Evolutionary conservation across 2,888 invertebrate species (phyloP), one percentile per base, ranked within the genome.

Genomic region (Campopleginae sp.): DNA sequence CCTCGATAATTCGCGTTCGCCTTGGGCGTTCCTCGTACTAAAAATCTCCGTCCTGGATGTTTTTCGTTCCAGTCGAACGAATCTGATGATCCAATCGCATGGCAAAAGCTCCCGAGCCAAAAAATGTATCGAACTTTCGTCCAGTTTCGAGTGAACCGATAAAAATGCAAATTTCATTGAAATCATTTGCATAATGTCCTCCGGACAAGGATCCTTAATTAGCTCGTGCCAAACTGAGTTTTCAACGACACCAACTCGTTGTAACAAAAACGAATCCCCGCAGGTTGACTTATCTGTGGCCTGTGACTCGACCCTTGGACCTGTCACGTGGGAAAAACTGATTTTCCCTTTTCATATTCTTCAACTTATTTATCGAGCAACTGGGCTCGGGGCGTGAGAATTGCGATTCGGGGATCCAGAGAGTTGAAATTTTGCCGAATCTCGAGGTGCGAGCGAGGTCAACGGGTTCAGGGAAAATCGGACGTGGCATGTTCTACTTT

Each of bases 381-480:
- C n/a, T 38, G n/a, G 38, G n/a, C 5, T 19, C 19, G 65, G 33
- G 65, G 33, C 65, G 65, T 17, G 65, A 38, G 46, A 33, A n/a
- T 1, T n/a, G 51, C 12, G 31, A 33, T 70, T 48, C n/a, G 65
- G 27, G 66, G 42, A 23, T 38, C 17, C 38, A 65, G 27, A 38
- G 19, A 38, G 54, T 54, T 72, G 17, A 58, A 72, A 58, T 42
- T 54, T 72, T 5, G 17, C n/a, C 27, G 38, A 58, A 72, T 54
- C 8, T 58, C 42, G 23, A n/a, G 44, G 33, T n/a, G n/a, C 14
- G 38, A 63, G 70, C 44, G 58, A 31, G 61, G 58, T 78, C 61
- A 58, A 68, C 27, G 19, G 31, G 42, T 48, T n/a, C 44, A 51
- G 46, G 66, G 80, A 48, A 61, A 44, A 58, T 19, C 58, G n/a